A percentile compares a stretch with the other conserved stretches of the same genome.
Conservation (phyloP, 2,888 invertebrate genomes). For the Stenolophus ochropezus region DNA sequence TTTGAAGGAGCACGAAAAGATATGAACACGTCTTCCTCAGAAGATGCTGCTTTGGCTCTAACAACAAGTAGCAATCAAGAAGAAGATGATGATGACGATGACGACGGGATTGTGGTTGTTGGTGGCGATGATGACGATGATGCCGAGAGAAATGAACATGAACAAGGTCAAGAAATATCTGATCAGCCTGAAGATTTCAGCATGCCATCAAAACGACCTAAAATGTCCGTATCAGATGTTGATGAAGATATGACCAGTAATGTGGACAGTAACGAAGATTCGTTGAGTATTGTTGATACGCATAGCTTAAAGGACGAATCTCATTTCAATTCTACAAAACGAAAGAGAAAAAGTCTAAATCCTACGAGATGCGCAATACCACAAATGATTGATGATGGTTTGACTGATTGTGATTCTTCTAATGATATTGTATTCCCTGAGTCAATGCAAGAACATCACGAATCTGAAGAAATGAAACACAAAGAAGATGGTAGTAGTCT, state of each 20-base stretch:
- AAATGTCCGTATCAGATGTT: slow-evolving; percentile 75
- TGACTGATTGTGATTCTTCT: slow-evolving; percentile 78
- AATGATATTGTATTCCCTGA: slow-evolving; percentile 74
- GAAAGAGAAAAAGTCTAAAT: slow-evolving; percentile 92
- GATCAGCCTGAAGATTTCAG: slow-evolving; percentile 83
- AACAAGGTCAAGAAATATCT: slow-evolving; percentile 69
- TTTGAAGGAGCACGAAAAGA: slow-evolving; percentile 73
- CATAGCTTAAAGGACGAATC: slow-evolving; percentile 76
- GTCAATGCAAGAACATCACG: slow-evolving; percentile 63
- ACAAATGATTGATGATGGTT: slow-evolving; percentile 74
- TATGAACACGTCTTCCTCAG: slow-evolving; percentile 62
- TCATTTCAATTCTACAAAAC: slow-evolving; percentile 80
- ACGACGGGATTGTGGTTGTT: slow-evolving; percentile 87
- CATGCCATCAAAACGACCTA: slow-evolving; percentile 79
- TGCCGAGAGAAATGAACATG: slow-evolving; percentile 70
- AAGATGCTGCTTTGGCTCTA: slow-evolving; percentile 67
- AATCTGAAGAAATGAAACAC: slow-evolving; percentile 63
- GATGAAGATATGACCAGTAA: slow-evolving; percentile 77
- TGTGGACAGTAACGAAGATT: slow-evolving; percentile 81
- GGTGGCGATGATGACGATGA: slow-evolving; percentile 79
- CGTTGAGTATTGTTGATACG: slow-evolving; percentile 75
- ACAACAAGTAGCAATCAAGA: slow-evolving; percentile 66
- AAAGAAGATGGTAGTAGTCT: slow-evolving; percentile 61
- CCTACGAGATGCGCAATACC: slow-evolving; percentile 86
- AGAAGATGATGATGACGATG: slow-evolving; percentile 81